Conservation (phyloP, 2,888 invertebrate genomes). For the Rhimphoctona megacephalus region DNA sequence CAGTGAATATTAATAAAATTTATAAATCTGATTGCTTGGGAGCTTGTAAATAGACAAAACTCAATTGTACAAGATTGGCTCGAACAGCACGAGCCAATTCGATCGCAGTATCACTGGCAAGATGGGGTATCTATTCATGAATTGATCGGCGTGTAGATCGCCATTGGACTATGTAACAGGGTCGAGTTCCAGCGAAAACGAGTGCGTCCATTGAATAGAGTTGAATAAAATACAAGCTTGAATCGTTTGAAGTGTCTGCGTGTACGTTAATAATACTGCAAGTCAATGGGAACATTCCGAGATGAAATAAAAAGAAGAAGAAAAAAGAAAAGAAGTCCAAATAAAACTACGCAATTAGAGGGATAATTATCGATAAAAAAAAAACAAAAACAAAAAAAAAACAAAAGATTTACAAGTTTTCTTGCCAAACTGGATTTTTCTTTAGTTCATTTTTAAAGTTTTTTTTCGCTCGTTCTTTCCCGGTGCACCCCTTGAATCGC, state of each 20-base stretch:
- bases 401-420: conserved; percentile 67
- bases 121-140: neutral
- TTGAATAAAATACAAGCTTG: neutral
- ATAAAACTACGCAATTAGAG: conserved; percentile 76
- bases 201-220: conserved; percentile 36
- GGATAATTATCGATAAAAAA: conserved; percentile 71
- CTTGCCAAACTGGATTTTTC: conserved; percentile 44
- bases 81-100: neutral
- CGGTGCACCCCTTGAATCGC: neutral
- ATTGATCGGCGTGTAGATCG: neutral
- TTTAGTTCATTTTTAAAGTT: neutral
- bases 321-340: conserved; percentile 71
- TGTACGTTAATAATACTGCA: too few relatives aligned
- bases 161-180: conserved; percentile 4
- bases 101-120: neutral
- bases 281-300: too few relatives aligned
- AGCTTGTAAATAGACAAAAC: neutral
- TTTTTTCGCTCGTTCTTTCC: too few relatives aligned
- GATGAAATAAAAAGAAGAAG: conserved; percentile 38
- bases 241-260: conserved; percentile 12
- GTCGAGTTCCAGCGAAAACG: conserved; percentile 16
- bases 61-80: neutral
- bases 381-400: too few relatives aligned
- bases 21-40: neutral
- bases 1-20: neutral